Percentiles rank a stretch among this genome's conserved stretches.
Conservation (phyloP, 2,797 vertebrate species). For the Coilia nasus region DNA sequence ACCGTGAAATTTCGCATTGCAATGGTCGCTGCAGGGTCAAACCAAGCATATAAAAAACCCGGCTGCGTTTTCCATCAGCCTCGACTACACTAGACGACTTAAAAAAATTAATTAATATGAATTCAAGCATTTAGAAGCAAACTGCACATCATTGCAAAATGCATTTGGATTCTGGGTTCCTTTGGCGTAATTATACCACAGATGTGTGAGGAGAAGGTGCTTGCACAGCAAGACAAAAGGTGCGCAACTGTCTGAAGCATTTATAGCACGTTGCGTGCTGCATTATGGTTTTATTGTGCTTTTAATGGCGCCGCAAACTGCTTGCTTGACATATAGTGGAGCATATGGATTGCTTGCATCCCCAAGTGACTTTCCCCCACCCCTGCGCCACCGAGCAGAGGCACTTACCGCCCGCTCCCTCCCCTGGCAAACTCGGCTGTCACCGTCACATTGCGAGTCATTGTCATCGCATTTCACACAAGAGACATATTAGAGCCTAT, state of each 20-base stretch:
- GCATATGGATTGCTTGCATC: background rate
- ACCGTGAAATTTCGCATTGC: too few species aligned
- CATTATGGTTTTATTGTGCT: background rate
- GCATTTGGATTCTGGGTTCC: background rate
- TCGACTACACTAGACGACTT: too few species aligned
- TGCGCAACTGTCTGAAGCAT: background rate
- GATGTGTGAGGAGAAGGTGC: background rate
- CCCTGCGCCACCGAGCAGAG: background rate
- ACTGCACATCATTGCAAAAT: background rate
- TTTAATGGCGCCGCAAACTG: background rate
- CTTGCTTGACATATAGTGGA: background rate
- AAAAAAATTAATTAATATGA: too few species aligned
- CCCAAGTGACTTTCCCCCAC: background rate
- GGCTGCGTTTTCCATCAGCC: too few species aligned
- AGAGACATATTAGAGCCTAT: background rate
- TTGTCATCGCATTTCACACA: background rate
- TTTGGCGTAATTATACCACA: background rate
- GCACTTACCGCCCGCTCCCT: background rate
- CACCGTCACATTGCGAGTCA: background rate
- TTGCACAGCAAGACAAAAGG: background rate
- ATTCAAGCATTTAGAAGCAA: too few species aligned
- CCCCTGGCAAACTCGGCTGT: background rate
- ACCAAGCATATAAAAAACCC: too few species aligned
- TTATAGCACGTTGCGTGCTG: background rate
- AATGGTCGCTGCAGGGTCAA: too few species aligned